Percentiles rank a stretch among this genome's conserved stretches.
Conservation (phyloP, 2,797 vertebrate genomes). For the Pteropus rufus region DNA sequence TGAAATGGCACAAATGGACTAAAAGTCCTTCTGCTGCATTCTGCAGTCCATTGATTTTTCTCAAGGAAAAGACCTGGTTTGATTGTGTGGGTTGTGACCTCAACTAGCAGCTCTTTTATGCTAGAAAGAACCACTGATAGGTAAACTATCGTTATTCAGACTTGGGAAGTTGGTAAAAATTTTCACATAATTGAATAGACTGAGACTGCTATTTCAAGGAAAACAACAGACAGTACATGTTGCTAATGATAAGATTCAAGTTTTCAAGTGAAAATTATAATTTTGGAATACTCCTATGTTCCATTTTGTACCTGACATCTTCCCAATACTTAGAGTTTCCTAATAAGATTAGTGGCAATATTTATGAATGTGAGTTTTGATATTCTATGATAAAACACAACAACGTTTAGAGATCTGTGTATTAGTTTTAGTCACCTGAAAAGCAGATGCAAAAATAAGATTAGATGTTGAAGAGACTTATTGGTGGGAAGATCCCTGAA, state of each 20-base stretch:
- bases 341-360: background rate
- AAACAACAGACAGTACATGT: background rate
- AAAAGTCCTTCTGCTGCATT: background rate
- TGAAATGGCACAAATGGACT: background rate
- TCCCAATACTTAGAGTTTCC: background rate
- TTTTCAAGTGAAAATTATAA: background rate
- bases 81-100: background rate
- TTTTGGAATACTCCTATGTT: background rate
- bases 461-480: background rate
- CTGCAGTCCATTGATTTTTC: background rate
- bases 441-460: background rate
- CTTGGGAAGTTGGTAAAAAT: background rate
- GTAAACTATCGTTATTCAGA: background rate
- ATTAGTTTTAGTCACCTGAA: background rate
- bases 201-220: background rate
- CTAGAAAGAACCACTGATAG: background rate
- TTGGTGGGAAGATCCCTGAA: background rate
- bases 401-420: background rate
- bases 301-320: background rate
- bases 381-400: background rate
- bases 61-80: background rate
- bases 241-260: background rate
- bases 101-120: background rate
- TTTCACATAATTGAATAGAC: background rate
- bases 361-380: background rate